Evolutionary conservation across 2,888 invertebrate species (phyloP), one percentile per base, ranked within the genome.

Genomic region (Strigamia maritima): DNA sequence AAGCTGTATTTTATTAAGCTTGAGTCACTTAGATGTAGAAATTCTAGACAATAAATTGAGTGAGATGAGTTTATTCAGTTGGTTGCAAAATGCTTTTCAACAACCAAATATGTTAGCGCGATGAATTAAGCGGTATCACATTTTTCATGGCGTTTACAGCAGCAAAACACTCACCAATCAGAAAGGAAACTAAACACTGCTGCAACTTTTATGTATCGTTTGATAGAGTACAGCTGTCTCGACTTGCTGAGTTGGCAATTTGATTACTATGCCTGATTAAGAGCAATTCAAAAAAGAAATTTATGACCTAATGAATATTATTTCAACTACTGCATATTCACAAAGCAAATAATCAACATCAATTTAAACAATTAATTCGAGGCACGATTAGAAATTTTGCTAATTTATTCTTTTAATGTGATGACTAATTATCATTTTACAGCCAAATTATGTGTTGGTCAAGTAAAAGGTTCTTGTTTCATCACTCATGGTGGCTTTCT

Each of bases 151-250:
- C 26, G 65, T 65, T 65, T 65, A 65, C 65, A 65, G 65, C 65
- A 65, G 65, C 65, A 65, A 65, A 65, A 65, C 65, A 65, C 65
- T 65, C 65, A 14, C 65, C 65, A 65, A 65, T 65, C 65, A 65
- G 65, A 65, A 65, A 2, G 26, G 65, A 24, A 26, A 65, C 65
- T 65, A 14, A 65, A 65, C 65, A 65, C 65, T 65, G 65, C 65
- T 26, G 24, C 26, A 24, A 65, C 65, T 65, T 65, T 65, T 65
- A 65, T 65, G 65, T 65, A 65, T 24, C 65, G 28, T 26, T 65
- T 65, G 65, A 65, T 65, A 65, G 65, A 26, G 12, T 65, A 65
- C 65, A 65, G 65, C 65, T 65, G 65, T 65, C 65, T 7, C 65
- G 8, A 65, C 26, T 65, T 65, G 65, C 65, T 65, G 65, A 65